Conservation (phyloP, 2,113 vertebrate species). For the Pimephales promelas region DNA sequence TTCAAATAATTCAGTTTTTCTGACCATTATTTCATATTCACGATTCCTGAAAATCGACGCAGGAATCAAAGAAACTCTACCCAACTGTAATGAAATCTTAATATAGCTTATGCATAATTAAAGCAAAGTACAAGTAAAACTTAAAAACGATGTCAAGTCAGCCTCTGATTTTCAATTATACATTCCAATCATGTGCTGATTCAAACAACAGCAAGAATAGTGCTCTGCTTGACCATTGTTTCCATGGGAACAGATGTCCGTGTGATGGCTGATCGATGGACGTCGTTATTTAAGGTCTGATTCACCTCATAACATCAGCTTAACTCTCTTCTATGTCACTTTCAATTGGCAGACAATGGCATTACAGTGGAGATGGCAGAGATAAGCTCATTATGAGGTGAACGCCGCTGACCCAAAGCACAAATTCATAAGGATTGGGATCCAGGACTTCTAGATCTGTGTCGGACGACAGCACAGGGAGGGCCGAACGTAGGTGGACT, state of each 20-base stretch:
- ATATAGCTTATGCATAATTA: not conserved
- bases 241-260: conserved; percentile 64
- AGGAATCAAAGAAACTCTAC: not conserved
- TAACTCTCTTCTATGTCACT: conserved; percentile 31
- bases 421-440: not conserved
- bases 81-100: not conserved
- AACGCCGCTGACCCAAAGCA: not conserved
- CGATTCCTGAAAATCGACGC: not conserved
- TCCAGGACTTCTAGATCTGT: not conserved
- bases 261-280: conserved; percentile 63
- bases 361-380: conserved; percentile 29
- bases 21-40: no score
- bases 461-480: not conserved
- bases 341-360: conserved; percentile 14
- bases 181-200: conserved; percentile 30
- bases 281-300: conserved; percentile 61
- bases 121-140: not conserved
- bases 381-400: conserved; percentile 7
- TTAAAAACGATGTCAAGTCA: not conserved
- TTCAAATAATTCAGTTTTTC: not conserved
- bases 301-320: conserved; percentile 60
- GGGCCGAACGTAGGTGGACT: not conserved
- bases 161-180: conserved; percentile 20
- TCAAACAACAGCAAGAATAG: conserved; percentile 53
- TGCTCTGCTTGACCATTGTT: conserved; percentile 62